Percentiles rank a stretch among this genome's conserved stretches.
phyloP scores from a whole-genome alignment of 2,797 vertebrate genomes.

The Hafferia zeledoni region DNA sequence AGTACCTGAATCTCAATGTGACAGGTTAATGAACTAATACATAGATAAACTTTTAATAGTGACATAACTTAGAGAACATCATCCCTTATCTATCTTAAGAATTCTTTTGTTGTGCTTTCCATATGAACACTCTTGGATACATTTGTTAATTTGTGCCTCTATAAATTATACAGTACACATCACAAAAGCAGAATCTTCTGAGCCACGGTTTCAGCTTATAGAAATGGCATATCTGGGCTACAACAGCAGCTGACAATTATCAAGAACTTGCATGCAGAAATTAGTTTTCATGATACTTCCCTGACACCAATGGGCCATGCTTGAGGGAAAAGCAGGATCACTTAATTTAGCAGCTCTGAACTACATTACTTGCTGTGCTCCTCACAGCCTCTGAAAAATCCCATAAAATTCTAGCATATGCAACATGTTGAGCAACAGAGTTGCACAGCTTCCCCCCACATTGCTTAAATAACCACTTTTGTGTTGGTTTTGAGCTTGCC shows the following conservation, averaged over 20 bases:
- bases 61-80: too few relatives aligned
- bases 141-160: too few relatives aligned
- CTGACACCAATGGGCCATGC: neutral
- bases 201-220: neutral
- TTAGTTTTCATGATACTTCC: neutral
- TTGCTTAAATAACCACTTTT: neutral
- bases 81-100: too few relatives aligned
- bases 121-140: too few relatives aligned
- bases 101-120: too few relatives aligned
- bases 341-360: neutral
- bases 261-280: neutral
- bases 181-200: neutral
- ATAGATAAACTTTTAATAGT: neutral
- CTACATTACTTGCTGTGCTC: neutral
- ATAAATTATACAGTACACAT: too few relatives aligned
- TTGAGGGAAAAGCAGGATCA: neutral
- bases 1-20: neutral
- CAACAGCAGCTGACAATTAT: neutral
- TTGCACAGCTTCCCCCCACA: neutral
- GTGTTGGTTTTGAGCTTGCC: neutral
- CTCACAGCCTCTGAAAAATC: neutral
- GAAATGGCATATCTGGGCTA: neutral
- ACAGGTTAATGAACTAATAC: neutral
- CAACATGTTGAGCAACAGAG: neutral
- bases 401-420: neutral